Base-by-base conservation (phyloP, 2,888 invertebrate genomes). In the Tipula unca region DNA sequence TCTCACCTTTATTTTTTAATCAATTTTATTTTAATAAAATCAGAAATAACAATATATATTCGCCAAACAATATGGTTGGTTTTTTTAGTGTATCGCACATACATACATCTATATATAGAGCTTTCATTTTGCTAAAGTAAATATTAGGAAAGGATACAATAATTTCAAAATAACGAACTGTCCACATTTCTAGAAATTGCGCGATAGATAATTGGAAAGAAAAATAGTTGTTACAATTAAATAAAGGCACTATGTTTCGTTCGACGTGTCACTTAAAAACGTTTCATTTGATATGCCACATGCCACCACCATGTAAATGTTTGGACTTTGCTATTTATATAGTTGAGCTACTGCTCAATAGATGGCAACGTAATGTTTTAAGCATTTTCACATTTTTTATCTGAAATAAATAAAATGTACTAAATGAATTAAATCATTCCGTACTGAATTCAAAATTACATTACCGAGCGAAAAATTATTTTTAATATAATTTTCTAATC, bases 21-120 rank as follows among this genome's bases (percentile, higher is more conserved):
- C 69, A 69, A 69, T 69, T 69, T 69, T 69, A 25, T 69, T 69
- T 69, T 69, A 48, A 69, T 69, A 69, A 69, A 69, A 69, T 69
- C 69, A 69, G 6, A 69, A 69, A 69, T 25, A 69, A 69, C 69
- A 69, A 69, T 25, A 69, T 54, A 39, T 42, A 48, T 48, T 48
- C n/a, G 48, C 48, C 48, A 48, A n/a, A 17, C 14, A 48, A 48
- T 48, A 17, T 48, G 48, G 48, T 48, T 48, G 48, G 2, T 48
- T 48, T n/a, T n/a, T 32, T n/a, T 48, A 48, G n/a, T 48, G n/a
- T 10, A 39, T 39, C 39, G 39, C 32, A 32, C 6, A 36, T 13
- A 39, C 13, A 13, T 4, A 10, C 13, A 39, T 35, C 35, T 35
- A 3, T 39, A 5, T 39, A 39, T 39, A 3, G 13, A 39, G 39